Base-by-base conservation (phyloP, 2,797 vertebrate genomes). In the Oceanodroma leucorhoa region DNA sequence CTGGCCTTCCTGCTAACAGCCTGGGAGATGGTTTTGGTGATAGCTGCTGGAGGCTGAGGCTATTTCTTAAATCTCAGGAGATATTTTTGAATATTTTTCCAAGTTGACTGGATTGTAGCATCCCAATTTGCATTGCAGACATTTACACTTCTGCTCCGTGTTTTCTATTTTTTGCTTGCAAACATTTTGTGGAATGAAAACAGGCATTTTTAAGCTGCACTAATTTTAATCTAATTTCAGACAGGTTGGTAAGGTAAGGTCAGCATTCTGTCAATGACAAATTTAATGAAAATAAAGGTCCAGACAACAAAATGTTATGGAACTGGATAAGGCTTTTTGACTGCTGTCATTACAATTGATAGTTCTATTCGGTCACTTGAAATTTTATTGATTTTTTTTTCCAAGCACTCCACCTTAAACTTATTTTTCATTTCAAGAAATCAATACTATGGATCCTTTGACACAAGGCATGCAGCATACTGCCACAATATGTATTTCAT, bases 371-470 rank as follows among this genome's bases (percentile, higher is more conserved):
- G 96, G 94, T 96, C 96, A 96, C 94, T 95, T 94, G 93, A 95
- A 96, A 97, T 94, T 90, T 91, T 91, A 97, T 96, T 87, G 97
- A 97, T 94, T 92, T 94, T 78, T 88, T 86, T 85, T 34, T 40
- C 55, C 54, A 91, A 77, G 92, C 75, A 93, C 86, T 96, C 91
- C 81, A 91, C 90, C 95, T 96, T 96, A 95, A 97, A 97, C 93
- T 96, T 96, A 97, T 97, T 96, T 97, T 97, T 97, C 96, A 94
- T 94, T 94, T 95, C 87, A 83, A 77, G 89, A 76, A 95, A 97
- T 97, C 97, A 87, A 97, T 97, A 84, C 58, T 93, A 94, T 96
- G 87, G 96, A 97, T 96, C 89, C 93, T 96, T 96, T 95, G 95
- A 96, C 94, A 95, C 80, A 72, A 95, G 81, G 89, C 95, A 96